These are phyloP conservation scores for Hemistola chrysoprasaria DNA, from an alignment of 2,888 invertebrate species.

Conservation along the genomic window DNA sequence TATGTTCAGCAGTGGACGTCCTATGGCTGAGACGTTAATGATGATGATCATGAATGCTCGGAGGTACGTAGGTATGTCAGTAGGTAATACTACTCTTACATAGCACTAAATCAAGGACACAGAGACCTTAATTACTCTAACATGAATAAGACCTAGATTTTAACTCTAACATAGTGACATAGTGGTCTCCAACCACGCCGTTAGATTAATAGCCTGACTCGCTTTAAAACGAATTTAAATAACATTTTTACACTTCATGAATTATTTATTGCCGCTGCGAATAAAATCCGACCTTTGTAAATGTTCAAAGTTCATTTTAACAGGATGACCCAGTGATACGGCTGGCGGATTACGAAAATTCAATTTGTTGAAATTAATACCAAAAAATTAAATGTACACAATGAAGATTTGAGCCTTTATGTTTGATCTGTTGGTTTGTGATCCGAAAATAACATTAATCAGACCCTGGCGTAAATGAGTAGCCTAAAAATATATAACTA, in stretches of 20 bases:
- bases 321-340: conserved; percentile 16
- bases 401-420: background rate
- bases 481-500: too few species aligned
- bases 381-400: background rate
- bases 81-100: too few species aligned
- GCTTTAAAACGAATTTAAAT: conserved; percentile 51
- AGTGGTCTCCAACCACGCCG: conserved; percentile 21
- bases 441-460: too few species aligned
- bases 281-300: conserved; percentile 37
- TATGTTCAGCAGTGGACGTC: too few species aligned
- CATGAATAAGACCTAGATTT: background rate
- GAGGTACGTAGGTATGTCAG: too few species aligned
- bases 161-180: conserved; percentile 12
- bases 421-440: too few species aligned
- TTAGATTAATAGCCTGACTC: conserved; percentile 44
- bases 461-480: too few species aligned
- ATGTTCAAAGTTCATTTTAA: conserved; percentile 29
- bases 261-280: conserved; percentile 46
- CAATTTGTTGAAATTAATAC: background rate
- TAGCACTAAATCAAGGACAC: too few species aligned
- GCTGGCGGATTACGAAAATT: background rate
- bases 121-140: too few species aligned
- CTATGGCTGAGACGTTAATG: too few species aligned
- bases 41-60: too few species aligned
- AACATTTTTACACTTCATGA: conserved; percentile 52